Base-by-base conservation (phyloP, 2,888 invertebrate genomes). In the Eulithis testata region DNA sequence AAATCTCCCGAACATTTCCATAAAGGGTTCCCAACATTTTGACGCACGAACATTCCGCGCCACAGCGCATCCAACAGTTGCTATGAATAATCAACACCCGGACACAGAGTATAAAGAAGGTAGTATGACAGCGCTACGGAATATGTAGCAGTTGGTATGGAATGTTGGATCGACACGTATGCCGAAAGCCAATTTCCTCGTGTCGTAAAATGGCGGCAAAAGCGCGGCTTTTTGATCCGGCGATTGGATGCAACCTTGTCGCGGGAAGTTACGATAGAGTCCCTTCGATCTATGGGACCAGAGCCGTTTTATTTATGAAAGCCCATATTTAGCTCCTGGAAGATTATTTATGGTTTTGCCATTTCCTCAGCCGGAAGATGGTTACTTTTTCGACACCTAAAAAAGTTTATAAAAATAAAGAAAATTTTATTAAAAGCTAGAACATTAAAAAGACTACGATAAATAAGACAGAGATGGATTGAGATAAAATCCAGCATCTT, bases 201-300 rank as follows among this genome's bases (percentile, higher is more conserved):
- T 9, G 49, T 47, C 54, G 12, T 49, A 40, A 49, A 61, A 44
- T 37, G 27, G 6, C 44, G 43, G 4, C 12, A 36, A 51, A 14
- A 36, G 57, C 14, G 43, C n/a, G 60, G 60, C 37, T 53, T 45
- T 31, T 60, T 45, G 60, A 60, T 45, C 45, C 11, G n/a, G 12
- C 37, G 60, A 54, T 60, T 27, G 60, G 60, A 52, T 40, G 36
- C 53, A 60, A 27, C 47, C 53, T 57, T 57, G 60, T 52, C 43
- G 47, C 14, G 37, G 8, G 4, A n/a, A 50, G 4, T 47, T 8
- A n/a, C 40, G 36, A n/a, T 31, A 36, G 12, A 12, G 31, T 12
- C 4, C 3, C 40, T 40, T 9, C 9, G 9, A 40, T 40, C 40
- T 9, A 8, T 40, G 40, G 40, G 8, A 8, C 9, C 40, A 8